Base-by-base conservation (phyloP, 1,140 invertebrate genomes). In the Epicauta chinensis region DNA sequence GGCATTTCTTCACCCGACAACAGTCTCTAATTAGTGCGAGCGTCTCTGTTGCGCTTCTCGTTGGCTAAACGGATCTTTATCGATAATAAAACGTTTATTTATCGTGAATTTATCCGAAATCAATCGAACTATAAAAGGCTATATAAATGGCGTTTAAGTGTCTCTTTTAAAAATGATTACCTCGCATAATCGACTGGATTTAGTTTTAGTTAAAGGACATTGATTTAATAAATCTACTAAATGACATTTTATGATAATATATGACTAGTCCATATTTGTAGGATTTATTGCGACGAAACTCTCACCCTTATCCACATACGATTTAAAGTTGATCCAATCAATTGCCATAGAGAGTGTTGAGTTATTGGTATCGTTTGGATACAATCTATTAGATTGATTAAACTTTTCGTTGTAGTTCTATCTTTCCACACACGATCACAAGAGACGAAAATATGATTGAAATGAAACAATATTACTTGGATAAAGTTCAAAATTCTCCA, bases 201-300 rank as follows among this genome's bases (percentile, higher is more conserved):
- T n/a, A 55, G 51, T 58, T 64, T 56, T 53, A 23, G 45, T 55
- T 61, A 47, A 40, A 51, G 44, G 53, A 56, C 52, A 23, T 60
- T 59, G 57, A 60, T 62, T 61, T 61, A 62, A 64, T 64, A 64
- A 64, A 64, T 64, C 60, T 64, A 60, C 55, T 60, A 62, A 64
- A 64, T 60, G 62, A 64, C 62, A 46, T 62, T 64, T 62, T 62
- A 62, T 62, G 58, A 62, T 62, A 60, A 64, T 62, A 62, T 64
- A 64, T 55, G 58, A 62, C 51, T 37, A 16, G 32, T 61, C 56
- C 62, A 62, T 64, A 64, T 64, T 64, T 59, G 37, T 44, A 23
- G 48, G 54, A 59, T 59, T 56, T 53, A 42, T 42, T 42, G 16
- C 37, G 29, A 37, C 37, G 23, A 23, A 50, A 50, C 40, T 23